These are phyloP conservation scores for Melanotaenia parkinsoni DNA, from an alignment of 2,797 vertebrate species.

Conservation along the genomic window DNA sequence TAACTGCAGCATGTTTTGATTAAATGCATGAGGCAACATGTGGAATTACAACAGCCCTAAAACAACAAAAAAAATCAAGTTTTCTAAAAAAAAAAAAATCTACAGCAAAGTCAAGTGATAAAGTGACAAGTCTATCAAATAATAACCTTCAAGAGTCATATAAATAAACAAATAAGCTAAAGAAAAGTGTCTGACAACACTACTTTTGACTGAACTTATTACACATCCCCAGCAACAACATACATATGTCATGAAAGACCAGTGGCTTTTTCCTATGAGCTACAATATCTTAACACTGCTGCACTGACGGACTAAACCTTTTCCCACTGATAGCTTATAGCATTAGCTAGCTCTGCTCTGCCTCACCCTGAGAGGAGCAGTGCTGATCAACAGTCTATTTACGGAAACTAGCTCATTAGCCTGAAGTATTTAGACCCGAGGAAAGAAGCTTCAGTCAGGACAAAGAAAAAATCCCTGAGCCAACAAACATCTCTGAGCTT, in stretches of 20 bases:
- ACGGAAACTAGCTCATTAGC: constrained; percentile 72
- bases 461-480: constrained; percentile 43
- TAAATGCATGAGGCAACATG: too few relatives aligned
- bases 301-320: constrained; percentile 15
- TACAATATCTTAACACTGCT: constrained; percentile 15
- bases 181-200: background rate
- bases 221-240: constrained; percentile 4
- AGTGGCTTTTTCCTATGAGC: background rate
- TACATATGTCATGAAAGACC: background rate
- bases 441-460: constrained; percentile 55
- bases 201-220: constrained; percentile 26
- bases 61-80: too few relatives aligned
- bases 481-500: constrained; percentile 27
- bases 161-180: background rate
- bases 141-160: background rate
- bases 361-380: constrained; percentile 38
- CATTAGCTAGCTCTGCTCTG: constrained; percentile 58
- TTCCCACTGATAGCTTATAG: constrained; percentile 52
- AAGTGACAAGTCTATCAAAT: background rate
- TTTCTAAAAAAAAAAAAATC: background rate
- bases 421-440: constrained; percentile 72
- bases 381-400: constrained; percentile 78
- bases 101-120: background rate
- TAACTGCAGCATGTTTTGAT: background rate
- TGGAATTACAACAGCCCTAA: too few relatives aligned